These are phyloP conservation scores for Scaptomyza cyrtandrae DNA, from an alignment of 2,888 invertebrate genomes.

Conservation along the genomic window DNA sequence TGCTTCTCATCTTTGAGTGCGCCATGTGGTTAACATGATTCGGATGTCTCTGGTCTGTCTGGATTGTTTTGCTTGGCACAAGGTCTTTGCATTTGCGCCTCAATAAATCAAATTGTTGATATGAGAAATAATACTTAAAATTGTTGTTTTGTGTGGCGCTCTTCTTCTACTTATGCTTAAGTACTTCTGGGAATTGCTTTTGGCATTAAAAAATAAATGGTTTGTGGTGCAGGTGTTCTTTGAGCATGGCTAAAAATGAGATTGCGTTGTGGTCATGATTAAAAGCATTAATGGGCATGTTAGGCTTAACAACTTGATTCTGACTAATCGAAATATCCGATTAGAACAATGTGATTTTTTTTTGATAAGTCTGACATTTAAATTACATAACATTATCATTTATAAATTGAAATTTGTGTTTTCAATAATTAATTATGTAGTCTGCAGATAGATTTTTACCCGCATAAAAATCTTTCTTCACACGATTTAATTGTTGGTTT, in stretches of 20 bases:
- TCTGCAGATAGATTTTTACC: neutral
- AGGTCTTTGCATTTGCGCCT: constrained; percentile 58
- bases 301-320: constrained; percentile 18
- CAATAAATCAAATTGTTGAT: constrained; percentile 70
- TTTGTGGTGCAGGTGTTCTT: constrained; percentile 51
- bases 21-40: constrained; percentile 70
- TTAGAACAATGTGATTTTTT: neutral
- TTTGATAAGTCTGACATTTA: too few species aligned
- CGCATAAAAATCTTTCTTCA: neutral
- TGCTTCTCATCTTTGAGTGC: constrained; percentile 39
- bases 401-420: neutral
- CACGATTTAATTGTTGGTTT: constrained; percentile 5
- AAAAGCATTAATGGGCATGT: constrained; percentile 16
- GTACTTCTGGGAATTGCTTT: constrained; percentile 52
- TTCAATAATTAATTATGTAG: neutral
- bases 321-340: constrained; percentile 26
- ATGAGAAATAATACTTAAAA: constrained; percentile 38
- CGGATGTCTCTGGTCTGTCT: constrained; percentile 40
- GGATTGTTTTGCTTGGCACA: constrained; percentile 31
- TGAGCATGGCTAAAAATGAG: neutral
- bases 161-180: constrained; percentile 37
- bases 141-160: constrained; percentile 28
- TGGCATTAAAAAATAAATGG: constrained; percentile 29
- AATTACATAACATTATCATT: too few species aligned
- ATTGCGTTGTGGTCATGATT: constrained; percentile 25